Base-by-base conservation (phyloP, 2,113 vertebrate genomes). In the Balaeniceps rex region DNA sequence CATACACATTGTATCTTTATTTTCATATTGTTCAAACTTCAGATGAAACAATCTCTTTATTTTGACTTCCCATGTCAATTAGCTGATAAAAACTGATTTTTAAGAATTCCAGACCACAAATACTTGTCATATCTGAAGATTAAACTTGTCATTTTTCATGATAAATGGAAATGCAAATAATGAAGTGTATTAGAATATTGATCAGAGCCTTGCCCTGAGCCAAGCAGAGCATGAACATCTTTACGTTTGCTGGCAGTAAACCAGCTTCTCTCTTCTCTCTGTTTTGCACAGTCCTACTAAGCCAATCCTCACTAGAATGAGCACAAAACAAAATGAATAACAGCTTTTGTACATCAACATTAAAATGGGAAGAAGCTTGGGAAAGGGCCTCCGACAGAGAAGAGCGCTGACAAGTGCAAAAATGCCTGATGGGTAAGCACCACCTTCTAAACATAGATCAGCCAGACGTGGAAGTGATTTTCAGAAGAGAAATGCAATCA, bases 301-400 rank as follows among this genome's bases (percentile, higher is more conserved):
- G 98, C 98, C 98, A 98, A 97, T 98, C 98, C 95, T 98, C 98
- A 98, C 98, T 98, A 98, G 98, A 98, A 98, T 98, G 98, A 98
- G 98, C 98, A 98, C 98, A 98, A 98, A 98, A 98, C 94, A 97
- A 98, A 97, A 97, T 5, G 75, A 98, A 89, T 95, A 98, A 97
- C 97, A 98, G 98, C 98, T 98, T 98, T 98, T 98, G 97, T 98
- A 98, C 98, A 98, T 98, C 98, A 98, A 95, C 98, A 98, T 98
- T 97, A 95, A 98, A 97, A 96, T 74, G 95, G 70, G 83, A 98
- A 98, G 97, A 98, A 80, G 47, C 93, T 97, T 97, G 97, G 72
- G 90, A 98, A 95, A 97, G 74, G 92, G 82, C 76, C 94, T 94
- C 94, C 28, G 42, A 94, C 78, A 88, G 83, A 96, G 94, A 97